These are phyloP conservation scores for Nebria salina DNA, from an alignment of 2,888 invertebrate genomes.

Conservation along the genomic window DNA sequence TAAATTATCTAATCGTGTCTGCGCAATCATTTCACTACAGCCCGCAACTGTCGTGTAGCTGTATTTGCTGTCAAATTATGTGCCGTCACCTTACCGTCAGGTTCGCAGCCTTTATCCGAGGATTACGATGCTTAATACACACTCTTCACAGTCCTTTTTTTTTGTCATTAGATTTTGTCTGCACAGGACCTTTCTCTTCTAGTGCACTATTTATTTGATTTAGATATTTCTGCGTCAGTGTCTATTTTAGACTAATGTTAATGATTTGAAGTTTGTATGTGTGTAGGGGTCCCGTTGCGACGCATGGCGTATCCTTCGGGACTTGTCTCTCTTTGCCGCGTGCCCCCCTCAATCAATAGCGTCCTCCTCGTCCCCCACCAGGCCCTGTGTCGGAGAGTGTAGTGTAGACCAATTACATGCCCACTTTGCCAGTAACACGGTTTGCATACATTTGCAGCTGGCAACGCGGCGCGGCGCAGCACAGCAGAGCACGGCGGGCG, in stretches of 20 bases:
- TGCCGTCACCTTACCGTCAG: conserved; percentile 13
- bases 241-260: too few relatives aligned
- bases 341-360: neutral
- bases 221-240: too few relatives aligned
- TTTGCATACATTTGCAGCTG: conserved; percentile 63
- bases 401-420: conserved; percentile 64
- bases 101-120: neutral
- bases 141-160: neutral
- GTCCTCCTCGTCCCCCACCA: neutral
- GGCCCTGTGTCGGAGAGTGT: conserved; percentile 24
- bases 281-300: conserved; percentile 10
- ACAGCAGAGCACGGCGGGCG: neutral
- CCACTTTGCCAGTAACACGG: conserved; percentile 66
- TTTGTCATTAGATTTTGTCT: too few relatives aligned
- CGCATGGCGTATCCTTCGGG: neutral
- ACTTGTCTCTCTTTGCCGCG: neutral
- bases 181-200: too few relatives aligned
- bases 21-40: conserved; percentile 59
- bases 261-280: conserved; percentile 33
- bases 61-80: conserved; percentile 43
- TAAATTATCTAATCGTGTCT: conserved; percentile 62
- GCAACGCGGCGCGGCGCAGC: neutral
- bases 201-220: too few relatives aligned
- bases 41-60: neutral
- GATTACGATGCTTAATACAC: neutral